A percentile compares a stretch with the other conserved stretches of the same genome.
Evolutionary conservation across 2,113 vertebrate species (phyloP).

Genomic region (Apus apus): DNA sequence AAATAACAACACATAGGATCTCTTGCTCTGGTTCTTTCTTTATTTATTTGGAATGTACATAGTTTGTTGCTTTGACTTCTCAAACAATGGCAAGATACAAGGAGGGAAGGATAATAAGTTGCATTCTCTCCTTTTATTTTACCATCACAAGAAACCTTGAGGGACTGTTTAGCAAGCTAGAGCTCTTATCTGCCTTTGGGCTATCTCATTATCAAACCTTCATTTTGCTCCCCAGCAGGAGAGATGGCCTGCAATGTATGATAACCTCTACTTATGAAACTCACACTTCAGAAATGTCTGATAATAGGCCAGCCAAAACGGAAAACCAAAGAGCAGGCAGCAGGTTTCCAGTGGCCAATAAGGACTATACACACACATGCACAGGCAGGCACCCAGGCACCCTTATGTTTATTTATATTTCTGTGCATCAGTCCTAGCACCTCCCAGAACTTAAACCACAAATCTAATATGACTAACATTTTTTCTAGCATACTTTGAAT

Average conservation of each 20-base stretch:
- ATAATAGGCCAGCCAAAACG: slow-evolving; percentile 72
- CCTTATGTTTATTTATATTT: slow-evolving; percentile 10
- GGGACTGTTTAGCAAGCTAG: slow-evolving; percentile 73
- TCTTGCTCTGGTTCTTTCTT: slow-evolving; percentile 24
- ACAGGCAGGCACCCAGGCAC: background rate
- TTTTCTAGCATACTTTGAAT: background rate
- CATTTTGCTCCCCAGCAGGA: slow-evolving; percentile 75
- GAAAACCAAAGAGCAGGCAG: slow-evolving; percentile 60
- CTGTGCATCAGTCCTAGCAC: background rate
- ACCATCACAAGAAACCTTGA: slow-evolving; percentile 67
- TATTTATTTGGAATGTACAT: slow-evolving; percentile 24
- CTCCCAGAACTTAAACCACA: background rate
- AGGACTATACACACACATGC: background rate
- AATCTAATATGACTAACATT: background rate
- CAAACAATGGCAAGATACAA: slow-evolving; percentile 49
- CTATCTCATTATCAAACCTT: slow-evolving; percentile 74
- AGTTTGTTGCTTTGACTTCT: slow-evolving; percentile 46
- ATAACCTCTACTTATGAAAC: slow-evolving; percentile 81
- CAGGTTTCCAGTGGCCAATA: slow-evolving; percentile 26
- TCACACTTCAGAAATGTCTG: slow-evolving; percentile 71
- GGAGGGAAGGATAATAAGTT: slow-evolving; percentile 71
- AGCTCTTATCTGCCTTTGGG: slow-evolving; percentile 76
- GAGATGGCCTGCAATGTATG: slow-evolving; percentile 73
- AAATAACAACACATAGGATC: background rate
- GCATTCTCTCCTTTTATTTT: slow-evolving; percentile 57